Evolutionary conservation across 2,888 invertebrate species (phyloP), one percentile per base, ranked within the genome.

Genomic region (Branchipolynoe longqiensis): DNA sequence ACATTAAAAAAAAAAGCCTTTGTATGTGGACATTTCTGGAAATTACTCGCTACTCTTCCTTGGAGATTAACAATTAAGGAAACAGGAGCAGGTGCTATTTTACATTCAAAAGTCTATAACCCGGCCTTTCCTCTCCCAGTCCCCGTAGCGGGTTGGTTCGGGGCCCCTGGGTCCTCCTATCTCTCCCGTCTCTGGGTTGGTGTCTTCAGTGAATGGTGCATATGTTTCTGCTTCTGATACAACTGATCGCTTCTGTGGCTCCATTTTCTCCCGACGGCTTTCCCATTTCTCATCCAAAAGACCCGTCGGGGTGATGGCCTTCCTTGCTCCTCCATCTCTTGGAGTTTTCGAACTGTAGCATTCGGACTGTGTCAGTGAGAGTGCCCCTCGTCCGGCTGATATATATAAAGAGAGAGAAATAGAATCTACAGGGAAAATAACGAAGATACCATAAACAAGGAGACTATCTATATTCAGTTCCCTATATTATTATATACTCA

Each of bases 71-170:
- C n/a, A n/a, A n/a, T n/a, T n/a, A n/a, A n/a, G n/a, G n/a, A n/a
- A n/a, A n/a, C n/a, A n/a, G n/a, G n/a, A n/a, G n/a, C n/a, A n/a
- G n/a, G n/a, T n/a, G n/a, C n/a, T n/a, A n/a, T n/a, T n/a, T n/a
- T n/a, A n/a, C n/a, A n/a, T n/a, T n/a, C n/a, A 85, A 31, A 82
- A 82, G 56, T 85, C 73, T 56, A 97, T 95, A 58, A 98, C 98
- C 92, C 99, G 95, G 87, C 99, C 99, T 93, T 99, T 99, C 89
- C 99, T 95, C 93, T 99, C 99, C 99, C 99, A 99, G 94, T 99
- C 99, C 0, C 99, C 99, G 94, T 98, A 99, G 90, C 99, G 95
- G 18, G 99, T 99, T 12, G 99, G 99, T 95, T 99, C 99, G 0
- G 99, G 99, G 6, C 99, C 99, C 90, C 96, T 95, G 0, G 99